Evolutionary conservation across 2,888 invertebrate genomes (phyloP).

Genomic region (Nasonia oneida): DNA sequence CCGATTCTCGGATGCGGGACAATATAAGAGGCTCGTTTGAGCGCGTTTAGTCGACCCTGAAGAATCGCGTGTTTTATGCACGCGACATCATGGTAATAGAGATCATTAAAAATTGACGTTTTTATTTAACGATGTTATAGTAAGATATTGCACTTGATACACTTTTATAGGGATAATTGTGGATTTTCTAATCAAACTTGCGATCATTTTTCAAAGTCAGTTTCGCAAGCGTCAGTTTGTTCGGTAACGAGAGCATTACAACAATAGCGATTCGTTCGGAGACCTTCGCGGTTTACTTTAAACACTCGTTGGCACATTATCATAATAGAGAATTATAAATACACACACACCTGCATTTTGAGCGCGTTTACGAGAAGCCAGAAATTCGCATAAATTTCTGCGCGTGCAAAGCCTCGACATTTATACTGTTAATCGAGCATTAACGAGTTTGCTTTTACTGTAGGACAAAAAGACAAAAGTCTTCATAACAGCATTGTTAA

Average conservation of each 20-base stretch:
- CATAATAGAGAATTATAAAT: neutral
- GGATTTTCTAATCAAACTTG: neutral
- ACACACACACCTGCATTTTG: neutral
- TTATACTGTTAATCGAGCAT: neutral
- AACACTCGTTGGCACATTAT: conserved; percentile 2
- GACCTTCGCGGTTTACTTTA: conserved; percentile 2
- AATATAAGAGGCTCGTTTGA: neutral
- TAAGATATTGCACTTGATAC: too few relatives aligned
- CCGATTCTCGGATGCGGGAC: neutral
- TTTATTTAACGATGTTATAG: too few relatives aligned
- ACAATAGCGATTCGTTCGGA: neutral
- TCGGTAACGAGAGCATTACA: neutral
- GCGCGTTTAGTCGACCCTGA: neutral
- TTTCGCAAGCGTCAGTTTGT: neutral
- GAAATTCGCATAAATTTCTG: neutral
- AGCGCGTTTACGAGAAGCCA: neutral
- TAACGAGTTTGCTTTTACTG: neutral
- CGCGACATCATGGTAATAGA: too few relatives aligned
- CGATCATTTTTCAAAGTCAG: neutral
- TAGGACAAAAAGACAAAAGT: neutral
- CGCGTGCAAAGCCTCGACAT: neutral
- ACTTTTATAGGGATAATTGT: neutral
- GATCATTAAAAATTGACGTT: neutral
- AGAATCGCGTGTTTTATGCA: neutral
- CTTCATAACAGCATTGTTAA: neutral